A percentile compares a stretch with the other conserved stretches of the same genome.
These are phyloP conservation scores for Anarrhichthys ocellatus DNA, from an alignment of 2,113 vertebrate genomes.

Conservation along the genomic window DNA sequence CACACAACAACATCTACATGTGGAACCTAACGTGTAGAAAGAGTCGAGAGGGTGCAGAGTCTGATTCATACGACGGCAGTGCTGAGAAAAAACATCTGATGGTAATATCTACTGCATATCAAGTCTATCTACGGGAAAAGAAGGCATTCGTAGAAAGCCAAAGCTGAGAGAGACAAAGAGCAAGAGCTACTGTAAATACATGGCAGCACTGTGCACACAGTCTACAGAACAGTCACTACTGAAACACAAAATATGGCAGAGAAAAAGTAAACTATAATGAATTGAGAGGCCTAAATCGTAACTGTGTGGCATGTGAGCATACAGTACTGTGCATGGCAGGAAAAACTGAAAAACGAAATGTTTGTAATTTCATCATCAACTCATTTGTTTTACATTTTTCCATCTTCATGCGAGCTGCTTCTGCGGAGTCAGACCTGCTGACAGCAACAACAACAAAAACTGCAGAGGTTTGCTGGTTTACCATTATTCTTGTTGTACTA, in stretches of 20 bases:
- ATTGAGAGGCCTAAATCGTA: not conserved
- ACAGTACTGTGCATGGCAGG: not conserved
- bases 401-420: too few species aligned
- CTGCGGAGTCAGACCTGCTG: not conserved
- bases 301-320: conserved; percentile 12
- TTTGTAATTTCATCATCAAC: not conserved
- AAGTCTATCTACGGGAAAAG: conserved; percentile 15
- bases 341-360: not conserved
- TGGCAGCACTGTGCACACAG: conserved; percentile 36
- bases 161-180: conserved; percentile 49
- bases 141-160: conserved; percentile 37
- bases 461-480: not conserved
- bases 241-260: conserved; percentile 13
- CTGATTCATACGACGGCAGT: conserved; percentile 29
- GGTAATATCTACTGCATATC: conserved; percentile 21
- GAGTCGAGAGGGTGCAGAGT: conserved; percentile 44
- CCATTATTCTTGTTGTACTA: not conserved
- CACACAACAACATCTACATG: conserved; percentile 22
- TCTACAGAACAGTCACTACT: conserved; percentile 34
- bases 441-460: not conserved
- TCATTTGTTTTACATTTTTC: not conserved
- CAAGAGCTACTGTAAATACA: conserved; percentile 41
- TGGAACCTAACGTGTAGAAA: not conserved
- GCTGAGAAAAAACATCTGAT: conserved; percentile 19
- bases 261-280: not conserved